phyloP scores from a whole-genome alignment of 2,888 invertebrate species.

The Drosophila leonis region DNA sequence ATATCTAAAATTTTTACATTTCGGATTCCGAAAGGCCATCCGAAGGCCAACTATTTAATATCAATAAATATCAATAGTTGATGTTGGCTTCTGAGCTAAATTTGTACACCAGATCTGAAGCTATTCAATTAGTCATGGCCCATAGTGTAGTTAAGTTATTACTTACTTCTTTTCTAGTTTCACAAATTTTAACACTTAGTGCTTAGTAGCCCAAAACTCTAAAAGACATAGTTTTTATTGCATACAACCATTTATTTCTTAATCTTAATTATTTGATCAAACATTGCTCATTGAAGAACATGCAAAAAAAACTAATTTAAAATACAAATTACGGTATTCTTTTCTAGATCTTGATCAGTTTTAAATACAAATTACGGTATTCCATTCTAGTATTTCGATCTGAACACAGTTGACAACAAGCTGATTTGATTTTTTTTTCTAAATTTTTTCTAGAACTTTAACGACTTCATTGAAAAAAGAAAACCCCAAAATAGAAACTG shows the following conservation, averaged over 20 bases:
- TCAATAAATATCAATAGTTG: too few species aligned
- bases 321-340: background rate
- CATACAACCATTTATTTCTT: background rate
- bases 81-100: too few species aligned
- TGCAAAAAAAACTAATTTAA: background rate
- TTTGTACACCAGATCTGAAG: too few species aligned
- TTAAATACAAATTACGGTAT: background rate
- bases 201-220: background rate
- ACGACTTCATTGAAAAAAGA: conserved; percentile 1
- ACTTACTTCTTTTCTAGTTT: too few species aligned
- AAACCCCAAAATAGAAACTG: background rate
- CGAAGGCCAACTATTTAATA: too few species aligned
- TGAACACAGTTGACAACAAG: background rate
- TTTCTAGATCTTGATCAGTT: background rate
- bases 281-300: background rate
- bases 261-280: background rate
- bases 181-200: background rate
- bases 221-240: background rate
- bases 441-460: conserved; percentile 1
- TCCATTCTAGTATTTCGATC: background rate
- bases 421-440: background rate
- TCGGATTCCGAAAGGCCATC: too few species aligned
- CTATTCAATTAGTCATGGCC: too few species aligned
- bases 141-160: too few species aligned
- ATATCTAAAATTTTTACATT: too few species aligned